Conservation (phyloP, 2,797 vertebrate species). For the Sebastes taczanowskii region DNA sequence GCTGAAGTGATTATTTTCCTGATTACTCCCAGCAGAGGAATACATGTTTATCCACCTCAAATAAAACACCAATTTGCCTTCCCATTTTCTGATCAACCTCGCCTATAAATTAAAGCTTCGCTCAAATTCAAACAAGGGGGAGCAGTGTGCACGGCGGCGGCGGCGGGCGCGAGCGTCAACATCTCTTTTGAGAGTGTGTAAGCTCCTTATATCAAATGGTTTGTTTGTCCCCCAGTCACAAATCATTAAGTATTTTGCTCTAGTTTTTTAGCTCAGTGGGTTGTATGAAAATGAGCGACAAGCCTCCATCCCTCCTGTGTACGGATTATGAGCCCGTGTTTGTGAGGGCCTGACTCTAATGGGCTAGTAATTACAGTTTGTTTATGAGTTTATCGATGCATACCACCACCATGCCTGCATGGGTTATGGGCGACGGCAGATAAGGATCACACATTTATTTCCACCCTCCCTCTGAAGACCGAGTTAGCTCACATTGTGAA, state of each 20-base stretch:
- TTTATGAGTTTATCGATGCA: slow-evolving; percentile 84
- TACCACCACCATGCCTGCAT: slow-evolving; percentile 75
- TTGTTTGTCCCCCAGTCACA: slow-evolving; percentile 78
- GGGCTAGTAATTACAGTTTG: slow-evolving; percentile 83
- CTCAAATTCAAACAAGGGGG: slow-evolving; percentile 59
- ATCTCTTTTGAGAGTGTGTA: slow-evolving; percentile 74
- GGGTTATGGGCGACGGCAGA: slow-evolving; percentile 74
- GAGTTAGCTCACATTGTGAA: slow-evolving; percentile 68
- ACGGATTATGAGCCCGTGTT: slow-evolving; percentile 79
- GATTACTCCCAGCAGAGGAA: slow-evolving; percentile 66
- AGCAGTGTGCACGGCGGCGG: slow-evolving; percentile 29
- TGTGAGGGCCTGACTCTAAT: slow-evolving; percentile 79
- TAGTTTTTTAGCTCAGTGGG: slow-evolving; percentile 74
- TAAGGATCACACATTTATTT: slow-evolving; percentile 75
- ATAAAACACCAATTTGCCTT: slow-evolving; percentile 64
- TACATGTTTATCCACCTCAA: slow-evolving; percentile 68
- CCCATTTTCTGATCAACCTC: slow-evolving; percentile 63
- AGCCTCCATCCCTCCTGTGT: slow-evolving; percentile 78
- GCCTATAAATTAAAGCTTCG: slow-evolving; percentile 58
- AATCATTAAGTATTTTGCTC: slow-evolving; percentile 81
- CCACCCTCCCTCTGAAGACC: slow-evolving; percentile 48
- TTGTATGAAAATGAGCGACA: slow-evolving; percentile 75
- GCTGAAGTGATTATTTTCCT: slow-evolving; percentile 61
- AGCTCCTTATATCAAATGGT: slow-evolving; percentile 77
- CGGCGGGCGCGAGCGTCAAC: slow-evolving; percentile 50